A percentile compares a stretch with the other conserved stretches of the same genome.
These are phyloP conservation scores for Chrysomallon squamiferum DNA, from an alignment of 1,140 invertebrate species.

Conservation along the genomic window DNA sequence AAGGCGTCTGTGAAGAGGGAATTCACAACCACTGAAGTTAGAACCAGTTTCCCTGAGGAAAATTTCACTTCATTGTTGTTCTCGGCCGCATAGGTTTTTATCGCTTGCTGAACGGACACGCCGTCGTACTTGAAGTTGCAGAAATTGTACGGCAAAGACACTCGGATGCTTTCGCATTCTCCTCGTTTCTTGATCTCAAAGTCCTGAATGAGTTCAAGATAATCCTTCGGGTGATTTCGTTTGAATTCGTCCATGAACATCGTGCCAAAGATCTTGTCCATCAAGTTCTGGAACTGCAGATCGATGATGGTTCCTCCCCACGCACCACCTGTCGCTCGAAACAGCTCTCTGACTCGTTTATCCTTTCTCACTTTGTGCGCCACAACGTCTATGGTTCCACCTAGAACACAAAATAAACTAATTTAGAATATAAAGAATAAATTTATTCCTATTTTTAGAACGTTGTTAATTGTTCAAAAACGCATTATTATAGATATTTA, in stretches of 20 bases:
- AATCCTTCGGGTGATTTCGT: slow-evolving; percentile 51
- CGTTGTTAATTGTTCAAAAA: too few relatives aligned
- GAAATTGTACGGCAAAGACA: slow-evolving; percentile 56
- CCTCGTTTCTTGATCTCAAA: slow-evolving; percentile 60
- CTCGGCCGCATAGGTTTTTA: slow-evolving; percentile 40
- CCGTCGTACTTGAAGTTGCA: slow-evolving; percentile 54
- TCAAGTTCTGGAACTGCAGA: slow-evolving; percentile 47
- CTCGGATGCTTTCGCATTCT: slow-evolving; percentile 54
- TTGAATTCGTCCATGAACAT: slow-evolving; percentile 50
- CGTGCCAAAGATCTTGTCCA: slow-evolving; percentile 50
- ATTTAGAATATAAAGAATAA: too few relatives aligned
- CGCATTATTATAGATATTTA: too few relatives aligned
- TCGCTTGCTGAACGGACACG: slow-evolving; percentile 48
- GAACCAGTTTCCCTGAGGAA: slow-evolving; percentile 53
- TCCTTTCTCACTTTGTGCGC: slow-evolving; percentile 58
- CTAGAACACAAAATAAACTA: slow-evolving; percentile 22
- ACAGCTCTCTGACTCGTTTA: slow-evolving; percentile 48
- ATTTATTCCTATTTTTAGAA: too few relatives aligned
- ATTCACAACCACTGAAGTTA: slow-evolving; percentile 45
- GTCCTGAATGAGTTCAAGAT: slow-evolving; percentile 57
- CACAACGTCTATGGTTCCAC: slow-evolving; percentile 58
- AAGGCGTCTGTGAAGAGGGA: slow-evolving; percentile 50
- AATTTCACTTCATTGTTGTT: slow-evolving; percentile 45
- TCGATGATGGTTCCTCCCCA: slow-evolving; percentile 59
- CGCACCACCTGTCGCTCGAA: slow-evolving; percentile 55